Conservation (phyloP, 2,797 vertebrate species). For the Nannoperca obscura region DNA sequence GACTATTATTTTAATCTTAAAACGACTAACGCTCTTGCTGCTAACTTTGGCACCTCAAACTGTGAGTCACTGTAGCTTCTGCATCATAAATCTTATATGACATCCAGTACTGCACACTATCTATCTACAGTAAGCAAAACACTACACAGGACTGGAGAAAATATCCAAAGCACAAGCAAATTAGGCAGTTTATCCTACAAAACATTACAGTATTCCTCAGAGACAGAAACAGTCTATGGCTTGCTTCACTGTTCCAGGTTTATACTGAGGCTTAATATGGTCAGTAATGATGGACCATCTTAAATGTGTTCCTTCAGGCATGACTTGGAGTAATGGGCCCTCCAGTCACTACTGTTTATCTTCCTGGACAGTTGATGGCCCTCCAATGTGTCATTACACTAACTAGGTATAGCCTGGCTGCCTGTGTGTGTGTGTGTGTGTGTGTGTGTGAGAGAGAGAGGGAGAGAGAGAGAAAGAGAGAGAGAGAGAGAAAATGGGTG, state of each 20-base stretch:
- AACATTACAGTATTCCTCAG: slow-evolving; percentile 32
- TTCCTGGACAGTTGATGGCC: slow-evolving; percentile 77
- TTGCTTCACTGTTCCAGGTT: slow-evolving; percentile 35
- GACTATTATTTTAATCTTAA: slow-evolving; percentile 3
- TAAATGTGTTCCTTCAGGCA: slow-evolving; percentile 71
- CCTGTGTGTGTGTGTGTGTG: slow-evolving; percentile 31
- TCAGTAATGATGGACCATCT: slow-evolving; percentile 65
- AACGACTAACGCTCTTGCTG: not conserved
- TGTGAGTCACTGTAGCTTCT: not conserved
- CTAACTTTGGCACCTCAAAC: not conserved
- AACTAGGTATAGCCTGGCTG: slow-evolving; percentile 72
- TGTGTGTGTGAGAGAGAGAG: not conserved
- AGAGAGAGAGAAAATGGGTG: not conserved
- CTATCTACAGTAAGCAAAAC: not conserved
- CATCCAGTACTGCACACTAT: not conserved
- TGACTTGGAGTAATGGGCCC: slow-evolving; percentile 76
- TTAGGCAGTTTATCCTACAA: slow-evolving; percentile 29
- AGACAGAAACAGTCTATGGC: slow-evolving; percentile 7
- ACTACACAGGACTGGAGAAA: slow-evolving; percentile 6
- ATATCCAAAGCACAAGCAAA: slow-evolving; percentile 25
- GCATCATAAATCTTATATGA: slow-evolving; percentile 14
- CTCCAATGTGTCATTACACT: slow-evolving; percentile 79
- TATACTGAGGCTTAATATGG: slow-evolving; percentile 59
- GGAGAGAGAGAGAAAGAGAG: too few relatives aligned
- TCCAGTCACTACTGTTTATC: slow-evolving; percentile 79